Conservation (phyloP, 2,797 vertebrate genomes). For the Pseudomugil gertrudae region DNA sequence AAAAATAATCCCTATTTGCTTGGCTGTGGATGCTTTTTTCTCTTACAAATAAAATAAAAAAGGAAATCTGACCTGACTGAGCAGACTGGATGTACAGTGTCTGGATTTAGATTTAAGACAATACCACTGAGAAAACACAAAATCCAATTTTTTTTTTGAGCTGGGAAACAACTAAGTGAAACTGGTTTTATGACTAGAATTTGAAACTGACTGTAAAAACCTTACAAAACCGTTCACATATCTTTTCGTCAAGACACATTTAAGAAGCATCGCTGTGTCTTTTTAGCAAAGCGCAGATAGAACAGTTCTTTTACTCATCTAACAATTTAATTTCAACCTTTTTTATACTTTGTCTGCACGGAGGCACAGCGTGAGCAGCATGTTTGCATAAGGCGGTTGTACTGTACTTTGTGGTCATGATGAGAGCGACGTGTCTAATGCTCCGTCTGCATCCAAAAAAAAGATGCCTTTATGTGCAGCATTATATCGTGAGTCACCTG, state of each 20-base stretch:
- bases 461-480: neutral
- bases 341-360: neutral
- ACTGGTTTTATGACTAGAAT: neutral
- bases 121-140: neutral
- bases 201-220: neutral
- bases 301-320: neutral
- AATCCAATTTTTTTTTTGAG: neutral
- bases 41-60: neutral
- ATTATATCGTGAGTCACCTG: neutral
- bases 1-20: neutral
- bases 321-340: neutral
- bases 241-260: neutral
- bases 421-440: slow-evolving; percentile 1
- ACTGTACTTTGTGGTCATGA: neutral
- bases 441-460: slow-evolving; percentile 12
- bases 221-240: neutral
- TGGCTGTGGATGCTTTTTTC: neutral
- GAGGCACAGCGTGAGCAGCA: neutral
- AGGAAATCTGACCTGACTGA: neutral
- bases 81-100: neutral
- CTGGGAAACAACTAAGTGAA: neutral
- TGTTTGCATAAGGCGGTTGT: slow-evolving; percentile 5
- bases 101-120: neutral
- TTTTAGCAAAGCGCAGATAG: neutral
- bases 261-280: neutral